Conservation (phyloP, 2,888 invertebrate genomes). For the Autographa pulchrina region DNA sequence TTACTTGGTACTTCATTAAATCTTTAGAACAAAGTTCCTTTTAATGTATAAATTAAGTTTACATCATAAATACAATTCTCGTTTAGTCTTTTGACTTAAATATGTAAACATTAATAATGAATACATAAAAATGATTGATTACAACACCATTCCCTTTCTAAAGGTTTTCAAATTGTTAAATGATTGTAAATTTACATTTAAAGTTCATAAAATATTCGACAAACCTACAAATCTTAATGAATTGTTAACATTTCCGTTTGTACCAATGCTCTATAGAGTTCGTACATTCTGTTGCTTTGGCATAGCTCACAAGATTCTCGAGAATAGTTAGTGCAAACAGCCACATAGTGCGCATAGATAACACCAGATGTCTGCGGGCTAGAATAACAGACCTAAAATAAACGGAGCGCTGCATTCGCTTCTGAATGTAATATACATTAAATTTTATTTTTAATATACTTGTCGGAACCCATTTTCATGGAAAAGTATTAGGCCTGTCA, state of each 20-base stretch:
- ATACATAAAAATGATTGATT: neutral
- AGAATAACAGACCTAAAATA: conserved; percentile 42
- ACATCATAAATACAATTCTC: neutral
- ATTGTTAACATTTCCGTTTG: conserved; percentile 12
- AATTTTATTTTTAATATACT: conserved; percentile 6
- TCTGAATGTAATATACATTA: conserved; percentile 18
- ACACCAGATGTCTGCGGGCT: conserved; percentile 29
- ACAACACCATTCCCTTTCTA: neutral
- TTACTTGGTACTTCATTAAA: neutral
- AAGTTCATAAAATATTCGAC: neutral
- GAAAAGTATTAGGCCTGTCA: conserved; percentile 25
- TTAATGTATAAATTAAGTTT: conserved; percentile 3
- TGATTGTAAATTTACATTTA: neutral
- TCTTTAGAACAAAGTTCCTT: neutral
- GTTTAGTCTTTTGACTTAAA: neutral
- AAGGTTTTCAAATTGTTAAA: neutral
- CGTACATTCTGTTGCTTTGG: conserved; percentile 26
- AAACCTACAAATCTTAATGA: neutral
- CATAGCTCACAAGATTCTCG: conserved; percentile 35
- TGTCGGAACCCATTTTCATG: conserved; percentile 20
- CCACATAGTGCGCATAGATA: conserved; percentile 40
- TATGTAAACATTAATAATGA: neutral
- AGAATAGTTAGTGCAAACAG: conserved; percentile 38
- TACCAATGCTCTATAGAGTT: conserved; percentile 12
- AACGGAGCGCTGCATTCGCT: conserved; percentile 25